Evolutionary conservation across 2,888 invertebrate genomes (phyloP).

Genomic region (Panzeria rudis): DNA sequence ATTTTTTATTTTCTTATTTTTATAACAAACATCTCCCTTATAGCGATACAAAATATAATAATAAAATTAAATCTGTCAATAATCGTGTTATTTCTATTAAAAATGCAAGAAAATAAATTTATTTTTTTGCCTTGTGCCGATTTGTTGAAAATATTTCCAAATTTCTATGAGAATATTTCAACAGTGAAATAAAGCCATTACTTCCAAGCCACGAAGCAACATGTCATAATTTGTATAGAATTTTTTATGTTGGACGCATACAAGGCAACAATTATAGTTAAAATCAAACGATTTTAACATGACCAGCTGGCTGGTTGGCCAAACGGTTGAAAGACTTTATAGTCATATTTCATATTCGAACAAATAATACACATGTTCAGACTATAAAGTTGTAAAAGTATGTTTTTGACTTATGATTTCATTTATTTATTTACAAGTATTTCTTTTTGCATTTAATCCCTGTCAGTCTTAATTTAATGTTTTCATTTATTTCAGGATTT

Average conservation of each 20-base stretch:
- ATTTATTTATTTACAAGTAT: neutral
- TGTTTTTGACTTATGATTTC: neutral
- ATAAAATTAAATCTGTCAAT: neutral
- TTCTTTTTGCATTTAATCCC: neutral
- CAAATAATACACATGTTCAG: slow-evolving; percentile 1
- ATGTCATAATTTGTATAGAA: neutral
- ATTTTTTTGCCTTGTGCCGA: neutral
- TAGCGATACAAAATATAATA: neutral
- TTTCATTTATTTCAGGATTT: slow-evolving; percentile 17
- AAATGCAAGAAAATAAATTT: neutral
- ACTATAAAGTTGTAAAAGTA: neutral
- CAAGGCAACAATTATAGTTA: neutral
- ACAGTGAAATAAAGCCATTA: no score
- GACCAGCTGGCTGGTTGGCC: slow-evolving; percentile 2
- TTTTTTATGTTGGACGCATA: neutral
- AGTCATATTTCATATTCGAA: neutral
- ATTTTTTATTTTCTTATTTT: neutral
- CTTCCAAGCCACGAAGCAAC: neutral
- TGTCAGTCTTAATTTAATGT: slow-evolving; percentile 39
- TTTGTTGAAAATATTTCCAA: no score
- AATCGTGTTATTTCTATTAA: neutral
- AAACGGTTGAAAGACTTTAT: neutral
- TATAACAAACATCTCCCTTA: neutral
- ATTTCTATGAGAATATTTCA: no score
- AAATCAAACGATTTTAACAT: slow-evolving; percentile 2